Evolutionary conservation across 53 echinoderm and acorn worm genomes (phyloP).

Genomic region (Antedon mediterranea): DNA sequence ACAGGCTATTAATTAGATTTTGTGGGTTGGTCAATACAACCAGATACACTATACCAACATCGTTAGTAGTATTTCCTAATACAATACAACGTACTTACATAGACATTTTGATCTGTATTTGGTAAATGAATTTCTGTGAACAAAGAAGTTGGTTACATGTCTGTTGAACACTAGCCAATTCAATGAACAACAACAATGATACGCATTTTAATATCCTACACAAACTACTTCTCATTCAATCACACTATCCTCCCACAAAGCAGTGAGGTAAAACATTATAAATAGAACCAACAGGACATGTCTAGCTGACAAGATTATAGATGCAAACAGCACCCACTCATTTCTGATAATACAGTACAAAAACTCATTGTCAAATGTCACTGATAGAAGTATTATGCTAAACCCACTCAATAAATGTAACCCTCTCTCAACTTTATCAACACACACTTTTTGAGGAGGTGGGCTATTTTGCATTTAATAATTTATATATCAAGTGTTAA

Average conservation of each 20-base stretch:
- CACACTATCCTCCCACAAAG: not conserved
- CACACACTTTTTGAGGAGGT: too few relatives aligned
- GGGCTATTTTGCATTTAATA: too few relatives aligned
- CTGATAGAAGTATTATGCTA: not conserved
- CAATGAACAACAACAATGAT: not conserved
- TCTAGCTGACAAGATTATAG: not conserved
- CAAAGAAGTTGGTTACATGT: not conserved
- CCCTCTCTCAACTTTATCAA: too few relatives aligned
- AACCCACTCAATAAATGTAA: not conserved
- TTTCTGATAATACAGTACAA: not conserved
- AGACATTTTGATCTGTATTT: not conserved
- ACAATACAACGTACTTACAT: not conserved
- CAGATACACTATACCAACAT: too few relatives aligned
- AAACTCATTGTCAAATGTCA: not conserved
- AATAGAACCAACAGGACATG: not conserved
- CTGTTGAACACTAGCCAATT: not conserved
- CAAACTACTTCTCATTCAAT: not conserved
- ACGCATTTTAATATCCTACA: not conserved
- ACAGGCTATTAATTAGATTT: too few relatives aligned
- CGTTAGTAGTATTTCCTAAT: too few relatives aligned
- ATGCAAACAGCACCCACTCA: not conserved
- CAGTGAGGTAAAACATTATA: not conserved
- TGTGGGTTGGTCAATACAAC: too few relatives aligned
- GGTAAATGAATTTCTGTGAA: not conserved
- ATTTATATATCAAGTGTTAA: too few relatives aligned